Base-by-base conservation (phyloP, 1,140 invertebrate genomes). In the Drosophila athabasca region DNA sequence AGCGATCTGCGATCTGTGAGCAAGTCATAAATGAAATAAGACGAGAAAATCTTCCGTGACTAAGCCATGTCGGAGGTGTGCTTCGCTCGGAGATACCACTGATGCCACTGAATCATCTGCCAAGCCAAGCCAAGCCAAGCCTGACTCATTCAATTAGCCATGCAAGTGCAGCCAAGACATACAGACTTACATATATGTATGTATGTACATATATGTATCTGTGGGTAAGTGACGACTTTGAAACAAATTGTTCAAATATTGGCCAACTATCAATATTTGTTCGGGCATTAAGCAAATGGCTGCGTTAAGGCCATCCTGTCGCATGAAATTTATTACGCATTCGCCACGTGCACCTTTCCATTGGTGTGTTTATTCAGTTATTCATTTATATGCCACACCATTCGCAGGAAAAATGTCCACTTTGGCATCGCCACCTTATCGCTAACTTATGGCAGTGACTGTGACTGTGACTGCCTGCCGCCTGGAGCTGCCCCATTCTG, bases 171-270 rank as follows among this genome's bases (percentile, higher is more conserved):
- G 35, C 11, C 35, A 39, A 39, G 35, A 39, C 11, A 13, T 3
- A 39, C 35, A 13, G 19, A 54, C 29, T 41, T 6, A 15, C 29
- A 7, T 1, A 31, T 24, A 45, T 24, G 46, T 51, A 31, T 3
- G 0, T 9, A 31, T 8, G 9, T 31, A 29, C 6, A 2, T 31
- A 31, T 8, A 8, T 31, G 51, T 65, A 35, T 44, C 6, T 50
- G 50, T 62, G 5, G 54, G 39, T 59, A 24, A 35, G 29, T 22
- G 51, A 51, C 46, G 68, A 61, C 75, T 76, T 76, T 68, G 67
- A 51, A 50, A 62, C 75, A 82, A 82, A 79, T 75, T 84, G 82
- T 74, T 57, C 54, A 84, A 84, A 84, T 81, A 84, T 84, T 84
- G 71, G 61, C 50, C 75, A 50, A 58, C 48, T 52, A 60, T 82